Base-by-base conservation (phyloP, 2,797 vertebrate genomes). In the Cossypha polioptera region DNA sequence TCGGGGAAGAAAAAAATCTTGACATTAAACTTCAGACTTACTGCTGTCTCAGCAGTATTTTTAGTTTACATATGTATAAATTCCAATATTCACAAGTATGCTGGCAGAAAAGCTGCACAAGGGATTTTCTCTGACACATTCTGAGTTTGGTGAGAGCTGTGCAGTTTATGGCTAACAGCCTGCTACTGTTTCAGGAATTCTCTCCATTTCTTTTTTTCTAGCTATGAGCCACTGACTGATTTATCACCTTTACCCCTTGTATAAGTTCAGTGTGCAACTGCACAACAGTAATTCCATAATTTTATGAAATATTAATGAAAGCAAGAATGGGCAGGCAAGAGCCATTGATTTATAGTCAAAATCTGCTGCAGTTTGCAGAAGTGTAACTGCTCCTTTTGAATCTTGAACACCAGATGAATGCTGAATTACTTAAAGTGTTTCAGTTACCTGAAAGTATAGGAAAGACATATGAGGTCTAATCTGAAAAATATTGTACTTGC, bases 281-380 rank as follows among this genome's bases (percentile, higher is more conserved):
- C 16, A 45, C 22, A 57, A 57, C 81, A 74, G 11, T 35, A 74
- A 82, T 84, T 81, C 86, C 16, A 48, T 65, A 78, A 65, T 43
- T 48, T 88, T 36, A 58, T 88, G 35, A 94, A 95, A 83, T 83
- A 83, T 86, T 94, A 80, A 88, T 83, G 50, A 77, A 83, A 90
- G 9, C 16, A 61, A 91, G 42, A 83, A 80, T 31, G 5, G 45
- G 47, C 45, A 82, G 68, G 86, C 21, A 78, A 82, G 7, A 75
- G 36, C 22, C 35, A 50, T 18, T 83, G 61, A 94, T 80, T 93
- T 89, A 48, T 13, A 76, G 40, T 65, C 54, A 86, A 88, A 91
- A 80, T 16, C 29, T 77, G 50, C 28, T 73, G 26, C 59, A 76
- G n/a, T 79, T 57, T 87, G n/a, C 74, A 89, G 43, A 89, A 88